Conservation (phyloP, 2,113 vertebrate species). For the Pollimyrus isidori region DNA sequence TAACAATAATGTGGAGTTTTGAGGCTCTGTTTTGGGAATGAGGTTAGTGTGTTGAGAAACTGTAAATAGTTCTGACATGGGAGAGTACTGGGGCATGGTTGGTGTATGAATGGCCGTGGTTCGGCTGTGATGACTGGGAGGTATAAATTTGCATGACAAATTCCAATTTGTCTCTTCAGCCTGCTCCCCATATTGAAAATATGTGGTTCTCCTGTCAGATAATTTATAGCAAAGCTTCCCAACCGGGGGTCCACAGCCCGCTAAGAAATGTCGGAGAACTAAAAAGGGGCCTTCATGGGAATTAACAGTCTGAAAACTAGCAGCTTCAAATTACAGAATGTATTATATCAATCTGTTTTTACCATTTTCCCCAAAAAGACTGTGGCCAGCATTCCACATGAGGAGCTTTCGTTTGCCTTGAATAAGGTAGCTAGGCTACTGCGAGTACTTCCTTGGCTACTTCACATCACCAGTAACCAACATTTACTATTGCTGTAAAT, state of each 20-base stretch:
- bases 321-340: not conserved
- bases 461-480: not conserved
- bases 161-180: not conserved
- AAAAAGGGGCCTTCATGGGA: not conserved
- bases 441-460: not conserved
- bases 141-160: not conserved
- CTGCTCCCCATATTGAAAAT: not conserved
- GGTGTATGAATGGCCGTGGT: not conserved
- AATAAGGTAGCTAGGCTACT: not conserved
- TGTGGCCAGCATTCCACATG: not conserved
- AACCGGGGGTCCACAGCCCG: not conserved
- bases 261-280: not conserved
- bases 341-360: not conserved
- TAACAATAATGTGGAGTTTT: not conserved
- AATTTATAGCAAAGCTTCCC: not conserved
- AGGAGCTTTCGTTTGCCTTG: not conserved
- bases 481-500: not conserved
- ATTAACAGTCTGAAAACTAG: not conserved
- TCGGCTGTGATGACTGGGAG: not conserved
- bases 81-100: not conserved
- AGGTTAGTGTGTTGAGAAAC: not conserved
- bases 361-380: not conserved
- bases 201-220: not conserved
- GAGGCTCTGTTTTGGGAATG: not conserved
- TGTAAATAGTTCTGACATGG: not conserved